These are phyloP conservation scores for Ochotona princeps DNA, from an alignment of 2,113 vertebrate species.

Conservation along the genomic window DNA sequence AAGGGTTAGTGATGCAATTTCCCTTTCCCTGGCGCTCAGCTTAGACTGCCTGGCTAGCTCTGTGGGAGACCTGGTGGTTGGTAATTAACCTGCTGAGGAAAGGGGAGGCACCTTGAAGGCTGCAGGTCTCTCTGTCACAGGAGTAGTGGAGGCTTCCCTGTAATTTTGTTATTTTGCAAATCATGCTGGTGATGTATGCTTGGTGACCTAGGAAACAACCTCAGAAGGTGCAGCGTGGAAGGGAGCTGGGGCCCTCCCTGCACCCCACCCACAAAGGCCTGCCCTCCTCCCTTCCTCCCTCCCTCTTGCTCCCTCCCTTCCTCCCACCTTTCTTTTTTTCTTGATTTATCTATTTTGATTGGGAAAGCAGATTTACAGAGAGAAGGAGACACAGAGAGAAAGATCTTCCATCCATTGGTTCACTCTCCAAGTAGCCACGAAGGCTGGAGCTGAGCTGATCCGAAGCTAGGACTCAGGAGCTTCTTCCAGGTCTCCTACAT, in stretches of 20 bases:
- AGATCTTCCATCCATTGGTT: too few species aligned
- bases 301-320: too few species aligned
- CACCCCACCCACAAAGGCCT: not conserved
- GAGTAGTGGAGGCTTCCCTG: not conserved
- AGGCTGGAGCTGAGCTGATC: too few species aligned
- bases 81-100: constrained; percentile 62
- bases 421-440: too few species aligned
- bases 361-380: too few species aligned
- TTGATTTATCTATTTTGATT: too few species aligned
- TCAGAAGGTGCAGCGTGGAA: not conserved
- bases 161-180: constrained; percentile 68
- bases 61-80: not conserved
- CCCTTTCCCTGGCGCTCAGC: constrained; percentile 19
- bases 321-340: too few species aligned
- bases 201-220: constrained; percentile 40
- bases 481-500: too few species aligned
- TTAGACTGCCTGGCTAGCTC: constrained; percentile 10
- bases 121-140: constrained; percentile 31
- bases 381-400: too few species aligned
- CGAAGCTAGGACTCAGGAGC: too few species aligned
- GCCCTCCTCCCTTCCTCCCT: too few species aligned
- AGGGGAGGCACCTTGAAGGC: constrained; percentile 44
- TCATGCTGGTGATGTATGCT: constrained; percentile 16
- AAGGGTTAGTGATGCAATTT: constrained; percentile 5
- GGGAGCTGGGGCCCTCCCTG: not conserved